Base-by-base conservation (phyloP, 2,797 vertebrate genomes). In the Scolopax rusticola region DNA sequence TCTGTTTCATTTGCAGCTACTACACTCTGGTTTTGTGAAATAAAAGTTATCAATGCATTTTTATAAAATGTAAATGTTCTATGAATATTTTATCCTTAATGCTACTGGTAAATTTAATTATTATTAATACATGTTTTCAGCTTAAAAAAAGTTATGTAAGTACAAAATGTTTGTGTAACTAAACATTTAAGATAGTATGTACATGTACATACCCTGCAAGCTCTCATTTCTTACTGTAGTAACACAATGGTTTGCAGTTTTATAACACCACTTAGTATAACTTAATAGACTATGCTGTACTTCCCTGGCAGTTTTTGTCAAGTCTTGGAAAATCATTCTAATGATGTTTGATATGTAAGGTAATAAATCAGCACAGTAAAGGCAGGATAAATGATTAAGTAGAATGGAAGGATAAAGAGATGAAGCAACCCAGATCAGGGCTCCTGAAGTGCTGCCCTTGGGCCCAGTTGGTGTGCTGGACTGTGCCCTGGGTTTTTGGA, bases 381-480 rank as follows among this genome's bases (percentile, higher is more conserved):
- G 56, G 24, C 18, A 92, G 13, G n/a, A 47, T 65, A 68, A 75
- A 65, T 36, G 1, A 51, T 67, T 47, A 69, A 57, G 40, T 15
- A 67, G 15, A 57, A 15, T 45, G 65, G 56, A 87, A 79, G 24
- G 50, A 71, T 23, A 50, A 74, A 51, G 43, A 68, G 13, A 23
- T 15, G 56, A 74, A 74, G 38, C 19, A 48, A 3, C 45, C 71
- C 12, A 3, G 40, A 64, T 54, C 14, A 27, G 45, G 65, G 18
- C 54, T 65, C 3, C 3, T 21, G 67, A 27, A 67, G 36, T 15
- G 40, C 53, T 84, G 15, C 14, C 30, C 40, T 5, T 33, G 75
- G 75, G 32, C 54, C 30, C 30, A 5, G 32, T 5, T 12, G 45
- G 25, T 3, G 0, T 5, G 1, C 54, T 70, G 36, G 11, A 0